Conservation (phyloP, 2,888 invertebrate genomes). For the Oscheius sp. region DNA sequence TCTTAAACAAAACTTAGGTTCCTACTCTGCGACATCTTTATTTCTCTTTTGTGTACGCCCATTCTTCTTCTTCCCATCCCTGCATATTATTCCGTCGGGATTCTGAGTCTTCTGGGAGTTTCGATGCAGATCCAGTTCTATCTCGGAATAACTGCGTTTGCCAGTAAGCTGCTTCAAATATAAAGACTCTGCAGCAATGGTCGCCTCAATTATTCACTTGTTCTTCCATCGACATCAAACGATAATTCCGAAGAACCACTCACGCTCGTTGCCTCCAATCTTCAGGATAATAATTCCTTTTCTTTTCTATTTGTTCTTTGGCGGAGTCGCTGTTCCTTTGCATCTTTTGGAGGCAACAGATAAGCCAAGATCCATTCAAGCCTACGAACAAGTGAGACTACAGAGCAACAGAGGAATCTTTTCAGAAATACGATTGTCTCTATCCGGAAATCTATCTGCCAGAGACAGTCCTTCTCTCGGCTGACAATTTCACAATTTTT, state of each 20-base stretch:
- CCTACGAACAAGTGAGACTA: background rate
- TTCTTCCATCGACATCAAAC: background rate
- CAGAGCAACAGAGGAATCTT: background rate
- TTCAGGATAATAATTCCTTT: background rate
- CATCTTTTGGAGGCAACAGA: background rate
- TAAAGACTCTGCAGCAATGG: background rate
- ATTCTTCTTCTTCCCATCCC: background rate
- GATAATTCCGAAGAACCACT: background rate
- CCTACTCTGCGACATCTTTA: background rate
- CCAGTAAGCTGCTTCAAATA: background rate
- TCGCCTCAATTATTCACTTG: background rate
- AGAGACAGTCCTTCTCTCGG: background rate
- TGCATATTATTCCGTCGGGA: background rate
- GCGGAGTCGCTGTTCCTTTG: background rate
- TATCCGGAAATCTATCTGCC: background rate
- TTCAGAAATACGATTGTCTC: background rate
- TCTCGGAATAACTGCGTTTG: background rate
- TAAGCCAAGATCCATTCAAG: background rate
- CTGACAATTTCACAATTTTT: background rate
- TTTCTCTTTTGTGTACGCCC: background rate
- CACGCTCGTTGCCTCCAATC: background rate
- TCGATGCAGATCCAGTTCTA: background rate
- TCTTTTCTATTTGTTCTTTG: background rate
- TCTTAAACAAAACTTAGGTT: no score
- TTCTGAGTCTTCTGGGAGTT: background rate